These are phyloP conservation scores for Prietella phreatophila DNA, from an alignment of 2,113 vertebrate species.

Conservation along the genomic window DNA sequence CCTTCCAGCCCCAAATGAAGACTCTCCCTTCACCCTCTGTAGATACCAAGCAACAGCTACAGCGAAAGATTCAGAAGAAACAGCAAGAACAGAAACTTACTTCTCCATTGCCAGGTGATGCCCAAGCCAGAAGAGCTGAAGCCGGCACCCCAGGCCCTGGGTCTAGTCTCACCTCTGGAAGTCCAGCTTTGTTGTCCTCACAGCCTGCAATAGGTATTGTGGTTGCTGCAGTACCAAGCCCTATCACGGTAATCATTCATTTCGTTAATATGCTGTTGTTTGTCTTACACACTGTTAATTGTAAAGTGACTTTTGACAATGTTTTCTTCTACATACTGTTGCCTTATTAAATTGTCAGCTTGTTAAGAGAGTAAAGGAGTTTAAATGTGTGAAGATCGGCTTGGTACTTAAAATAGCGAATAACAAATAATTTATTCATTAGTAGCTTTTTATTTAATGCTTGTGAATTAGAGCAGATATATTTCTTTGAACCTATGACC, in stretches of 20 bases:
- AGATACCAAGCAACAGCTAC: constrained; percentile 87
- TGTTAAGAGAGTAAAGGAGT: not conserved
- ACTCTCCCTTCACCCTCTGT: constrained; percentile 81
- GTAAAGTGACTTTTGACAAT: not conserved
- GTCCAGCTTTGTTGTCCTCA: constrained; percentile 83
- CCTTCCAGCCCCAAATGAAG: constrained; percentile 85
- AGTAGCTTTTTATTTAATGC: no score
- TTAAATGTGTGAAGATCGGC: not conserved
- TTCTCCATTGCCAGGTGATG: constrained; percentile 80
- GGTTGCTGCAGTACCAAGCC: constrained; percentile 82
- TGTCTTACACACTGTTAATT: not conserved
- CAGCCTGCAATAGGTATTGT: constrained; percentile 86
- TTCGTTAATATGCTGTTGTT: not conserved
- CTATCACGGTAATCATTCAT: constrained; percentile 75
- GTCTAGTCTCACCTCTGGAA: constrained; percentile 76
- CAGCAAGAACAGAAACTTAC: constrained; percentile 87
- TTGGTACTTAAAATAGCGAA: not conserved
- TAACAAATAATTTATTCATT: not conserved
- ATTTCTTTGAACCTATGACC: no score
- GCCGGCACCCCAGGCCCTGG: constrained; percentile 68
- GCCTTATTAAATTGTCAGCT: not conserved
- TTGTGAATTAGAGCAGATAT: no score
- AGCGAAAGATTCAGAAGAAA: constrained; percentile 88
- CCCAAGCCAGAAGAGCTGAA: constrained; percentile 77
- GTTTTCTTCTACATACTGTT: not conserved